Base-by-base conservation (phyloP, 2,113 vertebrate genomes). In the Acanthochromis polyacanthus region DNA sequence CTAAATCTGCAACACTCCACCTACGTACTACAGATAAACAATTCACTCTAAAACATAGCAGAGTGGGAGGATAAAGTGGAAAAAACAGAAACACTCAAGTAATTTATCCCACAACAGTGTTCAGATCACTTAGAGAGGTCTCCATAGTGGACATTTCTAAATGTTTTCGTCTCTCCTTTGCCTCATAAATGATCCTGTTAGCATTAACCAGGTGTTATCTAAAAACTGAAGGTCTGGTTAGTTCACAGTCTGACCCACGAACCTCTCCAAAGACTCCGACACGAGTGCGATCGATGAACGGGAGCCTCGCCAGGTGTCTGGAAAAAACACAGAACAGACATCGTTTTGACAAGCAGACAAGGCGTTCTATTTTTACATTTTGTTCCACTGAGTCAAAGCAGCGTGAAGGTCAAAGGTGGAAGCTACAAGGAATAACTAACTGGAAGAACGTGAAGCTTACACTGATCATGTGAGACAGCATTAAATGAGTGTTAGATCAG, bases 261-360 rank as follows among this genome's bases (percentile, higher is more conserved):
- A 93, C 93, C 93, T 91, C 84, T 73, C 93, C 93, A 1, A 83
- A 94, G 78, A 94, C 85, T 22, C 90, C 93, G 6, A 93, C 80
- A 0, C 91, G 87, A 23, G 84, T 80, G 52, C 15, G 84, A 50
- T 94, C 93, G 8, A 94, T 73, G 67, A 87, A 94, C 0, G 91
- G 91, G 73, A 88, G 88, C 66, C 67, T 83, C 45, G 38, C 8
- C 82, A 94, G 78, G 70, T 88, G 88, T 9, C 93, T 94, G 83
- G 16, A n/a, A 63, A 58, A 69, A 53, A 69, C 38, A 81, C 48
- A 30, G 23, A 9, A 36, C 32, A 28, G n/a, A 22, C 23, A 4
- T 16, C 22, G 16, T 3, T 53, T 67, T 15, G 59, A 23, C 2
- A 0, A 28, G 16, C 16, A 20, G 30, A 38, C 0, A 25, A 25